Evolutionary conservation across 2,888 invertebrate genomes (phyloP).

Genomic region (Gonocerus acuteangulatus): DNA sequence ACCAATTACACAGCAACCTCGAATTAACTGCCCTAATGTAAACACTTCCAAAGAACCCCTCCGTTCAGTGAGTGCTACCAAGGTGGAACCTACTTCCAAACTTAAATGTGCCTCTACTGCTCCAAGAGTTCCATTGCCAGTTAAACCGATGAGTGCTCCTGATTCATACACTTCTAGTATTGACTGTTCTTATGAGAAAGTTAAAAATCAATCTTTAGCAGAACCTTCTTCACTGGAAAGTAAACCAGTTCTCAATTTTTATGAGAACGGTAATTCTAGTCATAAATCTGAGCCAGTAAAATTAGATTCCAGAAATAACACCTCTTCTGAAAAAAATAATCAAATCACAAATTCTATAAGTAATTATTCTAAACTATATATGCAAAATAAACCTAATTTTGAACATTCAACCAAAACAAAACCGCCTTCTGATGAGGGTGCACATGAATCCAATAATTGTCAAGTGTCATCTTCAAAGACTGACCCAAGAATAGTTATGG

Average conservation of each 20-base stretch:
- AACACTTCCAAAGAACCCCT: not conserved
- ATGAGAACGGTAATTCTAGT: not conserved
- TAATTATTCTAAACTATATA: too few species aligned
- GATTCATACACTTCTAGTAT: not conserved
- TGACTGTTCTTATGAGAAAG: not conserved
- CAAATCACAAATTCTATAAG: not conserved
- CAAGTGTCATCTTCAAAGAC: not conserved
- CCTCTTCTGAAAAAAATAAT: too few species aligned
- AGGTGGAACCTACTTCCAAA: not conserved
- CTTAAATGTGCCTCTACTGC: not conserved
- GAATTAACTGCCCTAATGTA: constrained; percentile 5
- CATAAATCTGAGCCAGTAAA: not conserved
- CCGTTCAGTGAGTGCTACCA: not conserved
- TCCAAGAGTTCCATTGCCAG: not conserved
- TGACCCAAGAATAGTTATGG: not conserved
- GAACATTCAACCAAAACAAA: not conserved
- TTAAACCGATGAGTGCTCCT: constrained; percentile 10
- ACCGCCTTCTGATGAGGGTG: not conserved
- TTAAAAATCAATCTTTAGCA: not conserved
- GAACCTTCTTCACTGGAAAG: not conserved
- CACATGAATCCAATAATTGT: not conserved
- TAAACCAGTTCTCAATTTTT: not conserved
- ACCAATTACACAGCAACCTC: too few species aligned
- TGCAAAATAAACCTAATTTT: too few species aligned
- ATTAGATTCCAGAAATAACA: not conserved